Evolutionary conservation across 2,888 invertebrate genomes (phyloP).

Genomic region (Sepioteuthis lessoniana): DNA sequence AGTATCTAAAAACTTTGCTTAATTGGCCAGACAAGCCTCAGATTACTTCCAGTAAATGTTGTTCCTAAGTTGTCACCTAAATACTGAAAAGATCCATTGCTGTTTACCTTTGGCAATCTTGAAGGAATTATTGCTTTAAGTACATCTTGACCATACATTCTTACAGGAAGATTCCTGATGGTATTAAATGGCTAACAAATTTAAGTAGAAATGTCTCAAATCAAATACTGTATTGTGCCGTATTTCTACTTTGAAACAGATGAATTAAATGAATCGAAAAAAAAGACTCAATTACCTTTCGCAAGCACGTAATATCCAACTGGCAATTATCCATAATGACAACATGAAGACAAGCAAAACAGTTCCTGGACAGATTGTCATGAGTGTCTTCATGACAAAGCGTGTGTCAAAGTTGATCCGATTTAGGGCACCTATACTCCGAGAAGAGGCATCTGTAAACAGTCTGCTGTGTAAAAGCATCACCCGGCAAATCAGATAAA

Average conservation of each 20-base stretch:
- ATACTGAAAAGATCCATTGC: no score
- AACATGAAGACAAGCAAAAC: constrained; percentile 99
- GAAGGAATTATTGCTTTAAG: no score
- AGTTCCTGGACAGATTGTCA: constrained; percentile 99
- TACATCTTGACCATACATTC: no score
- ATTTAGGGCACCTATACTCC: constrained; percentile 81
- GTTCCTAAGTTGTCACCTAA: no score
- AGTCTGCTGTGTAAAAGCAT: constrained; percentile 99
- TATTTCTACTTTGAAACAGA: not conserved
- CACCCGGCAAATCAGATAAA: constrained; percentile 98
- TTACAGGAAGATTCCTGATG: no score
- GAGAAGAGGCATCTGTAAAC: constrained; percentile 98
- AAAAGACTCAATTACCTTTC: constrained; percentile 84
- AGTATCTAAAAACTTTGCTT: no score
- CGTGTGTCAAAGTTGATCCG: constrained; percentile 84
- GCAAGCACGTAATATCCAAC: constrained; percentile 98
- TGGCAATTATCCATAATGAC: constrained; percentile 99
- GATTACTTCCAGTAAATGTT: no score
- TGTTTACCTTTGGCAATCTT: no score
- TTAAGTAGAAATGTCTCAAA: not conserved
- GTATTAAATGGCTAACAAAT: no score
- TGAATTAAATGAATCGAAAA: not conserved
- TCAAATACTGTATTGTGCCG: not conserved
- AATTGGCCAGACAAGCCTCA: no score
- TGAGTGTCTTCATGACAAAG: constrained; percentile 96